Percentiles rank a stretch among this genome's conserved stretches.
Conservation (phyloP, 2,888 invertebrate genomes). For the Microplitis manilae region DNA sequence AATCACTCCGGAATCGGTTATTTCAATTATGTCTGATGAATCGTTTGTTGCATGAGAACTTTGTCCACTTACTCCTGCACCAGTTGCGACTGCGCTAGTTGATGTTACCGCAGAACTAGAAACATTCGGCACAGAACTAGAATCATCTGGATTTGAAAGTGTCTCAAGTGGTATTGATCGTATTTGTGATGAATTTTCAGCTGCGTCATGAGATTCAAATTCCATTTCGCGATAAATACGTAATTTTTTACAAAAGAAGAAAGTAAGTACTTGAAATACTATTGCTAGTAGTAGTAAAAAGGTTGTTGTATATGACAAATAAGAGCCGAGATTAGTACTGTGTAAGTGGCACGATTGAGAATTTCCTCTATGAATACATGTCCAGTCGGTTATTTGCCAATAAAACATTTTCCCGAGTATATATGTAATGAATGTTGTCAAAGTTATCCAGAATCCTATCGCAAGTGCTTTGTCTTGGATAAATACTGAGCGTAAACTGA, state of each 20-base stretch:
- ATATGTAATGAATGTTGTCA: conserved; percentile 75
- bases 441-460: conserved; percentile 75
- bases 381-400: conserved; percentile 73
- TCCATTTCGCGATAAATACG: conserved; percentile 61
- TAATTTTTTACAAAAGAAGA: conserved; percentile 71
- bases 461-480: conserved; percentile 77
- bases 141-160: not conserved
- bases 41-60: not conserved
- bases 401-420: conserved; percentile 79
- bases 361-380: conserved; percentile 73
- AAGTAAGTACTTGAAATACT: conserved; percentile 72
- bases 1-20: not conserved
- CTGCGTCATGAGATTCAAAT: conserved; percentile 35
- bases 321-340: conserved; percentile 72
- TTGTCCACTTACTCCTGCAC: conserved; percentile 34
- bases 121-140: not conserved
- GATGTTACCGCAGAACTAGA: not conserved
- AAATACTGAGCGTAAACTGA: conserved; percentile 74
- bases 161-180: conserved; percentile 5
- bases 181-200: conserved; percentile 44
- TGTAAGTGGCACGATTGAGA: conserved; percentile 72
- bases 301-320: conserved; percentile 72
- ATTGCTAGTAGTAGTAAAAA: conserved; percentile 70
- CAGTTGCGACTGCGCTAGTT: not conserved
- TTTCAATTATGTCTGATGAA: not conserved